Evolutionary conservation across 2,797 vertebrate genomes (phyloP).

Genomic region (Coluber constrictor): DNA sequence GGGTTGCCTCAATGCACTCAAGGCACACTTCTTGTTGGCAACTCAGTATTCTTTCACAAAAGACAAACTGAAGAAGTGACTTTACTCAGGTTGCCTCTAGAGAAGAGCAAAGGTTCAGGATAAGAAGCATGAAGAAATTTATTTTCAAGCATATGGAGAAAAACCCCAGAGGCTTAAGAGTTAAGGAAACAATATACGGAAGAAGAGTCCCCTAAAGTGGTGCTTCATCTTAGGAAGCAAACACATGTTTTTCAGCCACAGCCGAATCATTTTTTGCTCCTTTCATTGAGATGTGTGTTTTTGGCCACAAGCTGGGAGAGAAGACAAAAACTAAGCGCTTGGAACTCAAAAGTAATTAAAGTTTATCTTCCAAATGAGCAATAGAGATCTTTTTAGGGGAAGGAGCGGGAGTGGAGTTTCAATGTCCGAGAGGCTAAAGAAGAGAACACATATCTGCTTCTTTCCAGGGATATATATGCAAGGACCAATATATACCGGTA

Average conservation of each 20-base stretch:
- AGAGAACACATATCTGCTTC: neutral
- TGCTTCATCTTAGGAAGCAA: slow-evolving; percentile 34
- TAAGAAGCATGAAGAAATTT: slow-evolving; percentile 55
- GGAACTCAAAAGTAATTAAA: neutral
- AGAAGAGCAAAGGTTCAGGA: slow-evolving; percentile 55
- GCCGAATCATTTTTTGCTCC: neutral
- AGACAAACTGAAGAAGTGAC: slow-evolving; percentile 50
- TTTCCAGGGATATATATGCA: neutral
- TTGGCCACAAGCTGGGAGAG: neutral
- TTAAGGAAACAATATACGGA: slow-evolving; percentile 57
- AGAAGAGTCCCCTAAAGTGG: slow-evolving; percentile 46
- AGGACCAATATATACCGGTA: neutral
- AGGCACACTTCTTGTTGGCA: slow-evolving; percentile 39
- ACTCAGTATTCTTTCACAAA: neutral
- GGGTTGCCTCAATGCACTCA: slow-evolving; percentile 40
- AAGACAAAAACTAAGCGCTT: neutral
- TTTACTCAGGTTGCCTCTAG: slow-evolving; percentile 57
- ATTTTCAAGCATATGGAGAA: slow-evolving; percentile 64
- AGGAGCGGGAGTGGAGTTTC: neutral
- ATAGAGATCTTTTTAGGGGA: neutral
- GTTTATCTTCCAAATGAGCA: neutral
- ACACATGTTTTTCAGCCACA: neutral
- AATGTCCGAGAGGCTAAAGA: neutral
- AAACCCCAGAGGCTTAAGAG: slow-evolving; percentile 58
- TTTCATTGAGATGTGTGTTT: neutral